These are phyloP conservation scores for Oreochromis aureus DNA, from an alignment of 2,113 vertebrate genomes.

Conservation along the genomic window DNA sequence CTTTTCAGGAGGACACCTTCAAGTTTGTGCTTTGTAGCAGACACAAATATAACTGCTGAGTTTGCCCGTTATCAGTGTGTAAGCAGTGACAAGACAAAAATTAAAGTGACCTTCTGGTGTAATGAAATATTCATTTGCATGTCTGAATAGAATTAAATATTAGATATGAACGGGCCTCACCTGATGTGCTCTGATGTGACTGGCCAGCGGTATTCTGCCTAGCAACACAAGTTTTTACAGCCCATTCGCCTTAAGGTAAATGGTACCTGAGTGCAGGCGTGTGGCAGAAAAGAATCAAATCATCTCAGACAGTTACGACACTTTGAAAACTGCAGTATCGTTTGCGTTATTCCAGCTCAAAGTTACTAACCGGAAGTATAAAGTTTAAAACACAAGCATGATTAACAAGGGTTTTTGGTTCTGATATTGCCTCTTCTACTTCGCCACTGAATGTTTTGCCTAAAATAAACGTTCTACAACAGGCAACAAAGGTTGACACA, in stretches of 20 bases:
- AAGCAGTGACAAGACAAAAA: neutral
- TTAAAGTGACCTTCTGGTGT: neutral
- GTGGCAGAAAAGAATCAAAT: neutral
- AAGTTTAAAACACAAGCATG: neutral
- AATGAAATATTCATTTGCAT: slow-evolving; percentile 58
- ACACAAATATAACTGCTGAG: neutral
- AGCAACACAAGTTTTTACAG: neutral
- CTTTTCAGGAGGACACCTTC: neutral
- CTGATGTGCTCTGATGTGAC: slow-evolving; percentile 10
- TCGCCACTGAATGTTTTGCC: neutral
- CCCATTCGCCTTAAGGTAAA: neutral
- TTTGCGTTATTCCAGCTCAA: neutral
- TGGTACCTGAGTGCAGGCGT: neutral
- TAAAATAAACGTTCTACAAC: slow-evolving; percentile 9
- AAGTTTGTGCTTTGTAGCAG: neutral
- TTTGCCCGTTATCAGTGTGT: neutral
- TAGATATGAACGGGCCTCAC: slow-evolving; percentile 21
- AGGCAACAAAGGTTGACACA: neutral
- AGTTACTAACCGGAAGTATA: neutral
- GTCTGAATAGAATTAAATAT: slow-evolving; percentile 53
- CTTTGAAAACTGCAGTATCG: neutral
- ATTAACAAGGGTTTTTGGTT: neutral
- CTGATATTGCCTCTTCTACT: neutral
- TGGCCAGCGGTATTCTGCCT: slow-evolving; percentile 19
- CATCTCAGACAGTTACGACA: neutral